phyloP scores from a whole-genome alignment of 2,888 invertebrate species.

The Theretra japonica region DNA sequence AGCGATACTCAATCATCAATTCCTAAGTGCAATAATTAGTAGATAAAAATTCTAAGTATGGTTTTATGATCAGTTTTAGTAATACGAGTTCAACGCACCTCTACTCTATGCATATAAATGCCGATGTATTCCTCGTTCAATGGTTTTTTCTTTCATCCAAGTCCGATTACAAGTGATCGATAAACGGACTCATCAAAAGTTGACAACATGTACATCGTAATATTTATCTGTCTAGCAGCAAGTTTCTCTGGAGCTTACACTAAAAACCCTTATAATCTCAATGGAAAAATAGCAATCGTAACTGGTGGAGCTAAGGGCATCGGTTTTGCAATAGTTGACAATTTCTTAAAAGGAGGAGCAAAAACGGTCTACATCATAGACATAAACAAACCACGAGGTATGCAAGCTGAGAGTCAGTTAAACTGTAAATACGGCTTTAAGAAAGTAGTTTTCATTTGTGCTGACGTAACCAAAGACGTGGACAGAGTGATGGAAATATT shows the following conservation, averaged over 20 bases:
- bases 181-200: too few species aligned
- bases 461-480: constrained; percentile 76
- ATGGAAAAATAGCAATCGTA: constrained; percentile 28
- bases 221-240: neutral
- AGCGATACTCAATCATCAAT: too few species aligned
- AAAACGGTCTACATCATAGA: constrained; percentile 46
- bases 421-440: constrained; percentile 68
- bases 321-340: constrained; percentile 68
- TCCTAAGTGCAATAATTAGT: too few species aligned
- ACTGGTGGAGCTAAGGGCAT: constrained; percentile 81
- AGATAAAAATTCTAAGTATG: too few species aligned
- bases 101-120: too few species aligned
- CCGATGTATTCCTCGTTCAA: too few species aligned
- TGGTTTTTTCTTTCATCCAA: neutral
- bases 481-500: constrained; percentile 60
- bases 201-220: neutral
- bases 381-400: constrained; percentile 48
- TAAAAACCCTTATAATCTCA: neutral
- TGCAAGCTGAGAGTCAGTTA: constrained; percentile 62
- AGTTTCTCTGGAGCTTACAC: neutral
- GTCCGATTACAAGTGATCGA: too few species aligned
- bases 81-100: too few species aligned
- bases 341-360: constrained; percentile 67
- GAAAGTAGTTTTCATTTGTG: constrained; percentile 71
- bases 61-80: too few species aligned